Conservation (phyloP, 2,888 invertebrate species). For the Chydorus sphaericus region DNA sequence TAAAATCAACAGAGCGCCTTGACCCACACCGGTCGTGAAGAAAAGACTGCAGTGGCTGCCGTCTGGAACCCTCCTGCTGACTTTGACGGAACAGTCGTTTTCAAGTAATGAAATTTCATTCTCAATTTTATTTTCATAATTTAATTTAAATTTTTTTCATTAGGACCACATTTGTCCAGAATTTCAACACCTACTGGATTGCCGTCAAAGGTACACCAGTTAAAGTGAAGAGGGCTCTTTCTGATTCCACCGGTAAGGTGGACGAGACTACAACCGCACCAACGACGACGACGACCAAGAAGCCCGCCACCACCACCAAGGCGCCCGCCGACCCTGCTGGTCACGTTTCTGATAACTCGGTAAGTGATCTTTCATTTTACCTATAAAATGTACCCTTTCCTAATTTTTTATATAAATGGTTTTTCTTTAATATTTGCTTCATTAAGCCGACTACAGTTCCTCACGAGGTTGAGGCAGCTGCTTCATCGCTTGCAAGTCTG, state of each 20-base stretch:
- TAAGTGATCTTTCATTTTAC: neutral
- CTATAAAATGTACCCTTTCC: neutral
- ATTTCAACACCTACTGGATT: neutral
- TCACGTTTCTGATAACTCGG: neutral
- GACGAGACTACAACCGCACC: neutral
- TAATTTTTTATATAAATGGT: neutral
- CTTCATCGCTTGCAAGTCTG: neutral
- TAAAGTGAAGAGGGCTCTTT: neutral
- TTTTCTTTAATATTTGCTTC: neutral
- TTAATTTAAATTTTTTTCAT: neutral
- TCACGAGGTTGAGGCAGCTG: neutral
- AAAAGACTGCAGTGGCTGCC: neutral
- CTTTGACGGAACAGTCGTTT: neutral
- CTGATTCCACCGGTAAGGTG: too few relatives aligned
- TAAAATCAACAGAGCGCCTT: neutral
- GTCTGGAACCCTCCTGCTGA: neutral
- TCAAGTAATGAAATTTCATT: neutral
- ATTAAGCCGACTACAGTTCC: neutral
- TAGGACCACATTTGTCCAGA: neutral
- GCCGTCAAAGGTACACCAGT: neutral
- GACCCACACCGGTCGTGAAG: neutral
- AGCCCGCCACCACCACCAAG: neutral
- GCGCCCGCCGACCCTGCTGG: neutral
- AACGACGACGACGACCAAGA: neutral
- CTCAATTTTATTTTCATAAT: neutral